Base-by-base conservation (phyloP, 2,797 vertebrate genomes). In the Cetoscarus ocellatus region DNA sequence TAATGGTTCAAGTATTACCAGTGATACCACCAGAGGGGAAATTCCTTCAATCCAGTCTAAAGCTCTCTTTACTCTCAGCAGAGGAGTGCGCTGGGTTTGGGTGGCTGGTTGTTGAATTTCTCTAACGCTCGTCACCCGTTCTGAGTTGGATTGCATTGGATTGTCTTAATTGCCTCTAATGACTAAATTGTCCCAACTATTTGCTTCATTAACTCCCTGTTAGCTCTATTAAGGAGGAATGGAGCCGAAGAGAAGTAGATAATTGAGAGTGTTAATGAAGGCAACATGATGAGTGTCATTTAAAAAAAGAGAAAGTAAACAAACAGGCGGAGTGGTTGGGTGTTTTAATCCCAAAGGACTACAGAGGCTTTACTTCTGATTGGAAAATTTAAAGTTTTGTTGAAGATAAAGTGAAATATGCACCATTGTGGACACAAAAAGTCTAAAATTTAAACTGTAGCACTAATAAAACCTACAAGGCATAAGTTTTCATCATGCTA, bases 151-250 rank as follows among this genome's bases (percentile, higher is more conserved):
- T 87, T 88, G 86, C 69, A 88, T 74, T 79, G 85, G 92, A 93
- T 93, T 84, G 87, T 83, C 84, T 90, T 93, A 94, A 94, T 92
- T 92, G 89, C 84, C 87, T 90, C 84, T 94, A 92, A 93, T 92
- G 93, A 92, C 85, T 91, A 88, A 92, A 93, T 90, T 92, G 93
- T 91, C 88, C 93, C 90, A 87, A 91, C 92, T 92, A 92, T 86
- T 89, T 88, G 90, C 89, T 90, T 93, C 94, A 94, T 95, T 95
- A 94, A 90, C 84, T 77, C 70, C 66, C 69, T 80, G 74, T 90
- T 88, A 91, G 91, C 88, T 88, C 90, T 82, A 91, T 94, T 92
- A 93, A 76, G 85, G 72, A 68, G 61, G 84, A 90, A 84, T 34
- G 82, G 83, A 87, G 87, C 67, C 60, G 62, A 68, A 68, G 82